These are phyloP conservation scores for Limenitis camilla DNA, from an alignment of 2,888 invertebrate genomes.

Conservation along the genomic window DNA sequence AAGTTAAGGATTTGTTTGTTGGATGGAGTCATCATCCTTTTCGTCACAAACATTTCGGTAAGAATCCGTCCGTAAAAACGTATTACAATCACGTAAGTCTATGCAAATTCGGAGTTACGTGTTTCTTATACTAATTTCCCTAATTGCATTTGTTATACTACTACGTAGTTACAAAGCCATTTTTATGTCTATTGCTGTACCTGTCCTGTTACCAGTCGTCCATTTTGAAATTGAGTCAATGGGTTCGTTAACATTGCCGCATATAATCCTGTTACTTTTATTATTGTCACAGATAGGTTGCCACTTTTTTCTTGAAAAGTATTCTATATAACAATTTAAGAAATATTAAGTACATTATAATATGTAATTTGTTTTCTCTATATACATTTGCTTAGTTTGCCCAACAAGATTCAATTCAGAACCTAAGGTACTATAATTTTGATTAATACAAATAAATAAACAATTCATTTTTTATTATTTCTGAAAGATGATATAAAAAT, in stretches of 20 bases:
- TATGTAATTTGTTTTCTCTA: too few relatives aligned
- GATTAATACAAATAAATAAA: too few relatives aligned
- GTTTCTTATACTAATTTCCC: slow-evolving; percentile 40
- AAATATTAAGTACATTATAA: too few relatives aligned
- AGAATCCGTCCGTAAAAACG: slow-evolving; percentile 31
- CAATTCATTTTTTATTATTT: too few relatives aligned
- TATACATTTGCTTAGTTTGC: too few relatives aligned
- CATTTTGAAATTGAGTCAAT: slow-evolving; percentile 11
- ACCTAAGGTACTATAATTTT: too few relatives aligned
- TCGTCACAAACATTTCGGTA: slow-evolving; percentile 26
- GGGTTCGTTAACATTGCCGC: slow-evolving; percentile 12
- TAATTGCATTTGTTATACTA: slow-evolving; percentile 23
- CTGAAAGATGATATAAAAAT: too few relatives aligned
- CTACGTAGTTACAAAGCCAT: slow-evolving; percentile 14
- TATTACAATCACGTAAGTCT: slow-evolving; percentile 44
- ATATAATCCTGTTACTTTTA: neutral
- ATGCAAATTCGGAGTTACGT: slow-evolving; percentile 53
- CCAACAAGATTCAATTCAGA: too few relatives aligned
- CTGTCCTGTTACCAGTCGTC: slow-evolving; percentile 8
- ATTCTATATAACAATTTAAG: too few relatives aligned
- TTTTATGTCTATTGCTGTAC: slow-evolving; percentile 13
- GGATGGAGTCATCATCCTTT: slow-evolving; percentile 17
- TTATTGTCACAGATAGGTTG: neutral
- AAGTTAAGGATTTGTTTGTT: slow-evolving; percentile 16
- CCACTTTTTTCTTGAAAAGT: too few relatives aligned